Evolutionary conservation across 2,888 invertebrate genomes (phyloP).

Genomic region (Galeruca laticollis): DNA sequence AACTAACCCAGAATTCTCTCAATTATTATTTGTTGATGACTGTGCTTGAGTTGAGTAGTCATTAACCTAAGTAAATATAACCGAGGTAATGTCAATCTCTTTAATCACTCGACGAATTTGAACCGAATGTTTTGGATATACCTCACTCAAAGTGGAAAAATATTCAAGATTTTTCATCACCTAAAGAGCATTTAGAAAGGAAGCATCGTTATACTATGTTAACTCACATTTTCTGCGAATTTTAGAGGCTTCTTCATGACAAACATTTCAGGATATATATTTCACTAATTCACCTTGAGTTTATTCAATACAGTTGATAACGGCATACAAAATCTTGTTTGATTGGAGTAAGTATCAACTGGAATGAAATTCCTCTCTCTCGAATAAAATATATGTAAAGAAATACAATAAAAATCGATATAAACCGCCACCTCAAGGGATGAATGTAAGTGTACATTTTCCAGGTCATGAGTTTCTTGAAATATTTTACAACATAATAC

Average conservation of each 20-base stretch:
- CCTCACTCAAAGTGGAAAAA: no score
- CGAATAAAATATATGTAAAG: neutral
- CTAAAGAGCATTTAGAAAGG: no score
- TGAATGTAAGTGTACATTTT: neutral
- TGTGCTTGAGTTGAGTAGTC: no score
- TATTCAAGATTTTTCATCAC: no score
- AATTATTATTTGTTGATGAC: no score
- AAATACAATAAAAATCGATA: constrained; percentile 11
- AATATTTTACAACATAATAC: neutral
- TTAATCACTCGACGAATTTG: no score
- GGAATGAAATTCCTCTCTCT: neutral
- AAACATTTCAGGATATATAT: neutral
- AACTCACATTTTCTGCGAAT: neutral
- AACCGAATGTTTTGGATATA: no score
- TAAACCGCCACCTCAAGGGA: constrained; percentile 1
- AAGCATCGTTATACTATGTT: no score
- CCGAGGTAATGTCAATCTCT: no score
- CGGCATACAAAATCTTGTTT: neutral
- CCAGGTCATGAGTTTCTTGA: neutral
- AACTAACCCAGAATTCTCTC: no score
- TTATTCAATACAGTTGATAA: neutral
- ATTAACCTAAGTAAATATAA: no score
- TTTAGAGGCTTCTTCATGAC: neutral
- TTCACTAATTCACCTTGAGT: neutral
- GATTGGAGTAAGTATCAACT: neutral